Evolutionary conservation across 2,888 invertebrate species (phyloP), one percentile per base, ranked within the genome.

Genomic region (Dryadula phaetusa): DNA sequence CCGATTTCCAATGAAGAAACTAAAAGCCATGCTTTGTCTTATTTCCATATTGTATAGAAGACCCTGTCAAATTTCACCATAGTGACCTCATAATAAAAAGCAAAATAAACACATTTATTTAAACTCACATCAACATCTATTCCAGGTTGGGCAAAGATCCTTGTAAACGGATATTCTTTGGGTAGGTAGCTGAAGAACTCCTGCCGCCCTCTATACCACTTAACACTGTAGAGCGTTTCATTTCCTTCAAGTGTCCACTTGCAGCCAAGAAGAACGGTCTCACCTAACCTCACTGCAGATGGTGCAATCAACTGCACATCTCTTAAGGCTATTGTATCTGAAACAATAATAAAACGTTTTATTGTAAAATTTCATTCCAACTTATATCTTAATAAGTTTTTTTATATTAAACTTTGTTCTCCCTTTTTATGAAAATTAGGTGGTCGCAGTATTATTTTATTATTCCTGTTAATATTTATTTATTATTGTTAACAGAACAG

Each of bases 151-250:
- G 95, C 94, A 80, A 96, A 96, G 75, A 95, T 95, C 79, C 94
- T 94, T 14, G 95, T 95, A 74, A 95, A 95, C 0, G 96, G 96
- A 76, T 95, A 92, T 82, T 96, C 96, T 81, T 96, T 96, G 5
- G 96, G 96, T 75, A 96, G 93, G 80, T 94, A 96, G 80, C 96
- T 94, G 93, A 95, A 97, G 93, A 97, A 96, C 86, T 97, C 96
- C 76, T 95, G 93, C 62, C 93, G 78, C 1, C 96, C 96, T 74
- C 96, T 94, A 90, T 96, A 97, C 97, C 96, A 97, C 86, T 96
- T 96, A 70, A 97, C 95, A 71, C 96, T 95, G 88, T 96, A 97
- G 18, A 97, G 89, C 1, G 94, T 94, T 78, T 96, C 96, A 60
- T 92, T 92, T 20, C 94, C 94, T 81, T 96, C 95, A 65, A 96